These are phyloP conservation scores for Colius striatus DNA, from an alignment of 2,113 vertebrate species.

Conservation along the genomic window DNA sequence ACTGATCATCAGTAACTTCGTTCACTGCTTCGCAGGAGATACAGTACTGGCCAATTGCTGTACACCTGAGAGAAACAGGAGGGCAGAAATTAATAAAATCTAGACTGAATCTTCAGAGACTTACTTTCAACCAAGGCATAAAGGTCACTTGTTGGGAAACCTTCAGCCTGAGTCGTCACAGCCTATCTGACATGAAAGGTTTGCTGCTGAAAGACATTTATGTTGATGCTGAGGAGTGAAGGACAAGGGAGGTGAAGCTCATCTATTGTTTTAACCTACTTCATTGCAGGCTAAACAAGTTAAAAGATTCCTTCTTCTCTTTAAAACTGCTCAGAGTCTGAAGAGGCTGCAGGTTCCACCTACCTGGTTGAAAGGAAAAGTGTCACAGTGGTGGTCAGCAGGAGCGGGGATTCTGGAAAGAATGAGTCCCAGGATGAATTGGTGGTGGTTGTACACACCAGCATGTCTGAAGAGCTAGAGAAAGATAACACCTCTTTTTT, in stretches of 20 bases:
- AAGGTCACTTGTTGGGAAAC: constrained; percentile 67
- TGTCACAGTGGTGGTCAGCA: constrained; percentile 33
- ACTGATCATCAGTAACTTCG: background rate
- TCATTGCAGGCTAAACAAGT: constrained; percentile 71
- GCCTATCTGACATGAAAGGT: constrained; percentile 65
- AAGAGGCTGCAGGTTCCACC: constrained; percentile 43
- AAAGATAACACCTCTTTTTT: background rate
- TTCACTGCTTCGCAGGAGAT: background rate
- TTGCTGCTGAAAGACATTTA: constrained; percentile 59
- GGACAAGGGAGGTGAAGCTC: constrained; percentile 69
- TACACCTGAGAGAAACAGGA: constrained; percentile 20
- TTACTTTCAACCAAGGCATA: constrained; percentile 50
- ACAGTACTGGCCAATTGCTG: background rate
- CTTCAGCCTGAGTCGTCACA: constrained; percentile 39
- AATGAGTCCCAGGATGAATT: background rate
- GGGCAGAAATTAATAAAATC: constrained; percentile 72
- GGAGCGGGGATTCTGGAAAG: constrained; percentile 9
- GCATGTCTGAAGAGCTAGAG: background rate
- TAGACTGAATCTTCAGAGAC: constrained; percentile 44
- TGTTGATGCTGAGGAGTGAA: constrained; percentile 66
- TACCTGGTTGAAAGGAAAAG: constrained; percentile 53
- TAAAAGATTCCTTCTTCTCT: constrained; percentile 60
- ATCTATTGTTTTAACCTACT: constrained; percentile 74
- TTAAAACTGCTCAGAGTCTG: constrained; percentile 47
- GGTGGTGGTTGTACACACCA: background rate